A percentile compares a stretch with the other conserved stretches of the same genome.
phyloP scores from a whole-genome alignment of 2,797 vertebrate genomes.

The Diplodus sargus region DNA sequence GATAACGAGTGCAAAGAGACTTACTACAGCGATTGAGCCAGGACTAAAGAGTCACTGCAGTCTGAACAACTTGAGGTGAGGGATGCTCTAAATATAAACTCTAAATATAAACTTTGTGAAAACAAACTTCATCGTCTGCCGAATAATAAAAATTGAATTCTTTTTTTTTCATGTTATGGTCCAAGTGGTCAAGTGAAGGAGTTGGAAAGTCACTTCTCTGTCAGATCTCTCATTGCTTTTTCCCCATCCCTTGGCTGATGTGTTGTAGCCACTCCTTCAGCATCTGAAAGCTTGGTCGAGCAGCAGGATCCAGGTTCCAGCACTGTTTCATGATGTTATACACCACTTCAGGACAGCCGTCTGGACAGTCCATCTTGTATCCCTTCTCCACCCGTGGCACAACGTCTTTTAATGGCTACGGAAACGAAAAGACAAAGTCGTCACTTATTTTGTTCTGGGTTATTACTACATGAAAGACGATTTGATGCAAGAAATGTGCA shows the following conservation, averaged over 20 bases:
- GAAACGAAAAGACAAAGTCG: conserved; percentile 24
- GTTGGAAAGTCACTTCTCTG: conserved; percentile 31
- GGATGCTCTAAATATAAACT: conserved; percentile 36
- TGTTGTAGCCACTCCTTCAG: conserved; percentile 92
- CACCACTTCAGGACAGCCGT: conserved; percentile 92
- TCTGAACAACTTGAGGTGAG: conserved; percentile 37
- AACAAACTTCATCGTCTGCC: conserved; percentile 6
- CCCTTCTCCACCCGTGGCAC: conserved; percentile 96
- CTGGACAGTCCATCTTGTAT: conserved; percentile 97
- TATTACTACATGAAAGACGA: neutral
- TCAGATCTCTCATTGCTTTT: conserved; percentile 39
- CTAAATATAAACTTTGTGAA: neutral
- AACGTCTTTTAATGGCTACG: conserved; percentile 94
- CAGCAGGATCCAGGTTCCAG: conserved; percentile 91
- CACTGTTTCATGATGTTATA: conserved; percentile 98
- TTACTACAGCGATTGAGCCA: neutral
- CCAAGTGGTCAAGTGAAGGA: conserved; percentile 37
- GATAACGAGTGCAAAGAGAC: conserved; percentile 45
- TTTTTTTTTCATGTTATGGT: conserved; percentile 15
- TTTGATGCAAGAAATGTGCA: neutral
- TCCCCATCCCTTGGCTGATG: conserved; percentile 86
- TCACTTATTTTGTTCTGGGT: neutral
- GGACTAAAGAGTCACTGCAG: conserved; percentile 32
- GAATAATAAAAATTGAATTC: conserved; percentile 45
- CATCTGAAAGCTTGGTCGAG: conserved; percentile 92